Percentiles rank a stretch among this genome's conserved stretches.
These are phyloP conservation scores for Marmota flaviventris DNA, from an alignment of 2,113 vertebrate species.

Conservation along the genomic window DNA sequence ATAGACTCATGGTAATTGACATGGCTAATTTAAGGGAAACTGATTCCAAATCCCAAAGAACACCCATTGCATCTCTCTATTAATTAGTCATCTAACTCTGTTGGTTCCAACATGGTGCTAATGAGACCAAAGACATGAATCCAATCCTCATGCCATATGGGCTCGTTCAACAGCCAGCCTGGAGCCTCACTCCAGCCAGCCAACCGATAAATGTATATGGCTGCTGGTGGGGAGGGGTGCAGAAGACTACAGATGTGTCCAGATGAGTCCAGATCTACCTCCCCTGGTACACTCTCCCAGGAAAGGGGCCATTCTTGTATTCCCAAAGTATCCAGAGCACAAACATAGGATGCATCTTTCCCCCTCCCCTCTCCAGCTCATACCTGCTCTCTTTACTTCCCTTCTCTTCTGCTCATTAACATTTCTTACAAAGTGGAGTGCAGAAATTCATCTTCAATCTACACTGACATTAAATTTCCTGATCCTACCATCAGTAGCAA, in stretches of 20 bases:
- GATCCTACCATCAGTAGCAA: slow-evolving; percentile 78
- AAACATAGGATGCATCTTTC: rapidly evolving
- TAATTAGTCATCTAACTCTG: slow-evolving; percentile 76
- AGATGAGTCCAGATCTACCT: background rate
- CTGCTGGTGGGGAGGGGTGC: background rate
- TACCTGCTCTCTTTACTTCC: background rate
- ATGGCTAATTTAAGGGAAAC: slow-evolving; percentile 78
- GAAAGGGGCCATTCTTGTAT: background rate
- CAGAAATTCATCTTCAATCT: slow-evolving; percentile 55
- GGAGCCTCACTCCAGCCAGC: background rate
- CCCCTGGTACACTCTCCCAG: rapidly evolving
- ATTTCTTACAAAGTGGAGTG: slow-evolving; percentile 54
- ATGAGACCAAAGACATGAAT: slow-evolving; percentile 76
- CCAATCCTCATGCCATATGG: slow-evolving; percentile 77
- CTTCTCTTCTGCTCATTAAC: slow-evolving; percentile 56
- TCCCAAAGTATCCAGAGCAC: background rate
- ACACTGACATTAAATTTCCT: slow-evolving; percentile 56
- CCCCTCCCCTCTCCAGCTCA: background rate
- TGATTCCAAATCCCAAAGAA: slow-evolving; percentile 78
- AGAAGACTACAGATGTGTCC: background rate
- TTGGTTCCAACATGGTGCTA: slow-evolving; percentile 75
- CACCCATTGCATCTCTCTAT: slow-evolving; percentile 66
- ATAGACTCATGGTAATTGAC: slow-evolving; percentile 64
- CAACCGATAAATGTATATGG: slow-evolving; percentile 24
- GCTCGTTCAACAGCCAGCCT: slow-evolving; percentile 61